Conservation (phyloP, 2,113 vertebrate species). For the Origma solitaria region DNA sequence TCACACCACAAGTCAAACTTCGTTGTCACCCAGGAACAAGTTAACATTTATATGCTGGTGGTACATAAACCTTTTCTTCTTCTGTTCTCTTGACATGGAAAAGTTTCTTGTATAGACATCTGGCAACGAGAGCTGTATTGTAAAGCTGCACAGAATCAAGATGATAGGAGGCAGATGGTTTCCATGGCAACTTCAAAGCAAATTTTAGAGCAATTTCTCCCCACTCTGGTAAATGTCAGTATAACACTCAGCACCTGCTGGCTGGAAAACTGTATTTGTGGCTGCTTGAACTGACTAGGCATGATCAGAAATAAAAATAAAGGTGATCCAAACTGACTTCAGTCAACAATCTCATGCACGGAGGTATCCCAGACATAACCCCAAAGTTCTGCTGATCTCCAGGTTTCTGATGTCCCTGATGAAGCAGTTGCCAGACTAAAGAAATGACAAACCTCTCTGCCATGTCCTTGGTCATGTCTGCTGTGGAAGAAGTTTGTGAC, state of each 20-base stretch:
- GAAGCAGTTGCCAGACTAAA: not conserved
- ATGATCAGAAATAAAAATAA: not conserved
- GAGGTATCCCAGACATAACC: not conserved
- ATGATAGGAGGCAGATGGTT: not conserved
- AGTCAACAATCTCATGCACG: not conserved
- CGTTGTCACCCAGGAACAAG: not conserved
- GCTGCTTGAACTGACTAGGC: not conserved
- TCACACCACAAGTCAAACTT: not conserved
- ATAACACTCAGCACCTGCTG: not conserved
- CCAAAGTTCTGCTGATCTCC: not conserved
- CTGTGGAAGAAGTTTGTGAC: not conserved
- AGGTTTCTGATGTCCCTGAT: not conserved
- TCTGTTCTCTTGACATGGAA: not conserved
- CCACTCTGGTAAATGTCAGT: not conserved
- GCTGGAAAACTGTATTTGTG: not conserved
- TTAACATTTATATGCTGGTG: not conserved
- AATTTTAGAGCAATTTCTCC: constrained; percentile 46
- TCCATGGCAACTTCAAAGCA: constrained; percentile 1
- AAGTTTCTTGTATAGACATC: not conserved
- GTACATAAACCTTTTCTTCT: not conserved
- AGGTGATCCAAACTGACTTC: not conserved
- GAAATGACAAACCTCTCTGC: not conserved
- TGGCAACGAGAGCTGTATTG: not conserved
- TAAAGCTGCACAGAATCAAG: not conserved
- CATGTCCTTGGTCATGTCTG: accelerated